Evolutionary conservation across 2,113 vertebrate genomes (phyloP), one percentile per base, ranked within the genome.

Genomic region (Stegastes partitus): DNA sequence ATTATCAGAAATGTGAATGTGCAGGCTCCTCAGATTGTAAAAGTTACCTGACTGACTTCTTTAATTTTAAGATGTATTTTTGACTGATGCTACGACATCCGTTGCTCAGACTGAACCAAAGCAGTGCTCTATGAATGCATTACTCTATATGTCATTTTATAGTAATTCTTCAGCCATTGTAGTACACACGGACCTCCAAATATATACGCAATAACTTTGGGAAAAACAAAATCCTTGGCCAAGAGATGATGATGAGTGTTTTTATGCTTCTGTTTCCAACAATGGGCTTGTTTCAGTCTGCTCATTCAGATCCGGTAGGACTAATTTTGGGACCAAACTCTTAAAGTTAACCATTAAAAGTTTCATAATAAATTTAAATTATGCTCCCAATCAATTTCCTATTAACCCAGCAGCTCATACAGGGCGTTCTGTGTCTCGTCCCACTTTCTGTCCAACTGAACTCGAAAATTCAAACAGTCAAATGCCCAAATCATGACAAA

Each of bases 391-490:
- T 85, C 58, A 77, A 74, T 69, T 77, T 69, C 39, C 55, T 58
- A 75, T 81, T 66, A 81, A 79, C 67, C 59, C 37, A 49, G 28
- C 34, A 53, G 55, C n/a, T 74, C 64, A 77, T 31, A 54, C 11
- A 44, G 37, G 28, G n/a, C 18, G 58, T 34, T 51, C 15, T 68
- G 28, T 26, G 18, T 72, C 19, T 61, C 19, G 12, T 19, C 18
- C 12, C 16, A 55, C 16, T 64, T 62, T 74, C 19, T 26, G 6
- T 56, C 18, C 0, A 45, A 50, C 7, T 62, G 51, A 65, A 65
- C 67, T 68, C 16, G 22, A 37, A 59, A 55, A 80, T 28, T n/a
- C 54, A 77, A 76, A 63, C 7, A 69, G 51, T 42, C 21, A 71
- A 59, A 72, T 23, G n/a, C 10, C 37, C 12, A 83, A 76, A 47